Evolutionary conservation across 2,797 vertebrate species (phyloP).

Genomic region (Micropoecilia bifurca): DNA sequence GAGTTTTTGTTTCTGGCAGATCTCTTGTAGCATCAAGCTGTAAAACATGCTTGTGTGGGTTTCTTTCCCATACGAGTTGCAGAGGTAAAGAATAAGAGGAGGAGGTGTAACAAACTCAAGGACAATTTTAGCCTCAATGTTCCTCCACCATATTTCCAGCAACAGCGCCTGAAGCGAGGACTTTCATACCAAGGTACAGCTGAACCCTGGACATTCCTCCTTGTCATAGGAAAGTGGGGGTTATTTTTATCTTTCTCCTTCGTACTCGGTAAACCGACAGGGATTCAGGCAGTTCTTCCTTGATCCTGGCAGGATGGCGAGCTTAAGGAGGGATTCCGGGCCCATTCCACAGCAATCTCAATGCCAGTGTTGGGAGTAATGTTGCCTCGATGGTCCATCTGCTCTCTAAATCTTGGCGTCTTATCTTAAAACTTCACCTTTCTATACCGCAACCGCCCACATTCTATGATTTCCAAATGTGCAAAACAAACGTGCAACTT

Average conservation of each 20-base stretch:
- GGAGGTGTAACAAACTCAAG: conserved; percentile 28
- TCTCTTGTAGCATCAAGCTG: not conserved
- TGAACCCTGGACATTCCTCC: conserved; percentile 67
- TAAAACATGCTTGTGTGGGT: not conserved
- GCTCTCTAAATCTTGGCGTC: conserved; percentile 27
- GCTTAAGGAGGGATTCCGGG: conserved; percentile 53
- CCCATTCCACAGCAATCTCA: conserved; percentile 31
- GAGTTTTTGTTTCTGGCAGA: not conserved
- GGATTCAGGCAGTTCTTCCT: conserved; percentile 48
- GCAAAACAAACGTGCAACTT: conserved; percentile 10
- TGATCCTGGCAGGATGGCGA: conserved; percentile 47
- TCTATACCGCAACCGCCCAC: not conserved
- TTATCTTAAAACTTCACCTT: not conserved
- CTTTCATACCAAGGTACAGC: conserved; percentile 48
- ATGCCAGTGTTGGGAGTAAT: conserved; percentile 23
- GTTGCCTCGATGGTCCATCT: conserved; percentile 6
- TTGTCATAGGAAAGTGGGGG: conserved; percentile 54
- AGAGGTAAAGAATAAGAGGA: conserved; percentile 7
- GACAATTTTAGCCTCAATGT: conserved; percentile 23
- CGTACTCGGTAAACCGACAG: conserved; percentile 50
- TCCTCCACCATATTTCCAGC: conserved; percentile 36
- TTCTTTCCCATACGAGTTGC: not conserved
- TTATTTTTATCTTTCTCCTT: conserved; percentile 62
- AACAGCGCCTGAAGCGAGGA: conserved; percentile 33
- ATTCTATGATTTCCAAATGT: not conserved